Percentiles rank a stretch among this genome's conserved stretches.
phyloP scores from a whole-genome alignment of 2,113 vertebrate genomes.

The Glaucomys volans region DNA sequence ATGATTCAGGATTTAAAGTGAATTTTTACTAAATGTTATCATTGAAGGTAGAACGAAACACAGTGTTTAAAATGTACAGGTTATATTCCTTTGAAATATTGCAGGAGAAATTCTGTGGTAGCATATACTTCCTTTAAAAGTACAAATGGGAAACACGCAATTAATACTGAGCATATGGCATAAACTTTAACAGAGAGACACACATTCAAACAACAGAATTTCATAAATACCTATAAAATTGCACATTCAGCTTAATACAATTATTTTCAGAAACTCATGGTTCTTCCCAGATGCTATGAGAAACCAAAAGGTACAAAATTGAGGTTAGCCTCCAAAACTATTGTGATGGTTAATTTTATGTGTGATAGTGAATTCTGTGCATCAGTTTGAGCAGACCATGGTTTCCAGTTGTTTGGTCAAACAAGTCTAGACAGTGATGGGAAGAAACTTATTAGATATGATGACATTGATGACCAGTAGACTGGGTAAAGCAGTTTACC shows the following conservation, averaged over 20 bases:
- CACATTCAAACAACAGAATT: neutral
- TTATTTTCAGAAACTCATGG: neutral
- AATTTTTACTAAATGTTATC: slow-evolving; percentile 15
- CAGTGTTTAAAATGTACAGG: neutral
- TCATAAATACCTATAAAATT: neutral
- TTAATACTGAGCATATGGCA: neutral
- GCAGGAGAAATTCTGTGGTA: neutral
- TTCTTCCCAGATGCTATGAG: neutral
- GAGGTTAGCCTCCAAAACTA: neutral
- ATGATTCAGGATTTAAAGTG: slow-evolving; percentile 16
- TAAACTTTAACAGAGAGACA: neutral
- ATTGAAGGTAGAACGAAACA: neutral
- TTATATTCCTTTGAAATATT: neutral
- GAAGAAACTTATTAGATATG: slow-evolving; percentile 13
- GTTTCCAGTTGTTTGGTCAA: neutral
- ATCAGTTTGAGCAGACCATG: neutral
- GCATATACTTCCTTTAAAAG: slow-evolving; percentile 39
- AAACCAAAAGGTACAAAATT: slow-evolving; percentile 24
- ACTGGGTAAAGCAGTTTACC: neutral
- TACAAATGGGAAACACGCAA: neutral
- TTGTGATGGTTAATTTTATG: neutral
- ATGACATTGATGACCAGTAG: neutral
- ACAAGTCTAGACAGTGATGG: neutral
- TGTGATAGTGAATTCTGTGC: neutral
- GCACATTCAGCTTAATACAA: slow-evolving; percentile 5